Percentiles rank a stretch among this genome's conserved stretches.
Conservation (phyloP, 30 jellyfish, hydroid and myxozoan genomes). For the Aurelia sp. region DNA sequence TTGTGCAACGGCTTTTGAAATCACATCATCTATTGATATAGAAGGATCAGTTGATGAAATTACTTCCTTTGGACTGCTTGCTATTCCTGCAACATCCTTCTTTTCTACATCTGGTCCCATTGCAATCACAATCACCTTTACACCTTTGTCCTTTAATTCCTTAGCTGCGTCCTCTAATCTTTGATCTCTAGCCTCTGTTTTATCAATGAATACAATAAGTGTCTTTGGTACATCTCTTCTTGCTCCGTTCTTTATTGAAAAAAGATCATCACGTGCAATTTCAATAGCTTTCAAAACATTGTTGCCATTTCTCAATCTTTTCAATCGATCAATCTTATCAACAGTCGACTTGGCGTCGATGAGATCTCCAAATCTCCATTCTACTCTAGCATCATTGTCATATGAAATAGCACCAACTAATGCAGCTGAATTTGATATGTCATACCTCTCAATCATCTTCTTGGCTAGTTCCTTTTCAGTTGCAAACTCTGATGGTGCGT, state of each 20-base stretch:
- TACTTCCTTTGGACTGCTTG: conserved; percentile 30
- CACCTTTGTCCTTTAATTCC: conserved; percentile 48
- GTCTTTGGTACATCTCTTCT: conserved; percentile 44
- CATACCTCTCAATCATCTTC: conserved; percentile 26
- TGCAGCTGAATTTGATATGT: conserved; percentile 18
- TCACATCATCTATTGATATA: neutral
- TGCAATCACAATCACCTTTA: conserved; percentile 66
- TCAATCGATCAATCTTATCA: conserved; percentile 15
- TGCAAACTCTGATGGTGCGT: conserved; percentile 4
- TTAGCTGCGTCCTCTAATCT: conserved; percentile 20
- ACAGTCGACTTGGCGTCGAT: neutral
- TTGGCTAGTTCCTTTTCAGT: conserved; percentile 54
- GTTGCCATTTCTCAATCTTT: conserved; percentile 32
- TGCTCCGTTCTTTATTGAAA: conserved; percentile 37
- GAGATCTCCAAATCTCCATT: conserved; percentile 43
- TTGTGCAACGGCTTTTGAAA: neutral
- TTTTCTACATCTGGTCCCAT: conserved; percentile 58
- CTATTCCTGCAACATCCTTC: conserved; percentile 43
- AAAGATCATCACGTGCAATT: conserved; percentile 43
- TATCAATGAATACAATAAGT: conserved; percentile 60
- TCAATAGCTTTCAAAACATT: conserved; percentile 41
- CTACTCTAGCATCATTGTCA: conserved; percentile 47
- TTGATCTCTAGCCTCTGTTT: conserved; percentile 28
- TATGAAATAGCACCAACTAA: conserved; percentile 61
- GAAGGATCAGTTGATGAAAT: neutral